Percentiles rank a stretch among this genome's conserved stretches.
These are phyloP conservation scores for Bugula neritina DNA, from an alignment of 2,888 invertebrate species.

Conservation along the genomic window DNA sequence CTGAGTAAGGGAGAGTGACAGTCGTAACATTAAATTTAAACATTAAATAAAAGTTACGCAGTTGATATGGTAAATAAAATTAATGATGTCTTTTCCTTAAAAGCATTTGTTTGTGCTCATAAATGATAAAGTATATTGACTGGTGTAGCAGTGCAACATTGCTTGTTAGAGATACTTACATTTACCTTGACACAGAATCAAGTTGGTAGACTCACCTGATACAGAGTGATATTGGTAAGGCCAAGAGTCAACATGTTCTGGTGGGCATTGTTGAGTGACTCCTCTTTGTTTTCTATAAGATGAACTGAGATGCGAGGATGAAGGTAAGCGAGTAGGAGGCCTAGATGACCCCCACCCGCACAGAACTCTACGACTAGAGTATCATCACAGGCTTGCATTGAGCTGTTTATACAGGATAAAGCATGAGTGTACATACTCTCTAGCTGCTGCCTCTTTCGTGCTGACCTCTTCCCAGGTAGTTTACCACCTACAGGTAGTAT, in stretches of 20 bases:
- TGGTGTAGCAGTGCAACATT: too few species aligned
- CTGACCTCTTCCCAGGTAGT: conserved; percentile 67
- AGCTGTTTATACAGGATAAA: neutral
- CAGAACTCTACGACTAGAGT: conserved; percentile 85
- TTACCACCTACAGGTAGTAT: conserved; percentile 48
- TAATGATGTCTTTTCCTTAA: too few species aligned
- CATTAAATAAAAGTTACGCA: too few species aligned
- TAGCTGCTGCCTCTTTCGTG: conserved; percentile 77
- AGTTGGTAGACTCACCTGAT: conserved; percentile 53
- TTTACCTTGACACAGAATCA: too few species aligned
- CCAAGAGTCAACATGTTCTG: conserved; percentile 64
- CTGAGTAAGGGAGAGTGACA: too few species aligned
- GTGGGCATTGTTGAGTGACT: conserved; percentile 70
- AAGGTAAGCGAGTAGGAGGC: conserved; percentile 73
- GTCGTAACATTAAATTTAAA: too few species aligned
- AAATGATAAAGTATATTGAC: too few species aligned
- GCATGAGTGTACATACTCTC: conserved; percentile 76
- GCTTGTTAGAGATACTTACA: too few species aligned
- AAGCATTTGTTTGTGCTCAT: too few species aligned
- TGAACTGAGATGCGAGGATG: conserved; percentile 71
- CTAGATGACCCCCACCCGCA: conserved; percentile 87
- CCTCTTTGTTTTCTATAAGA: conserved; percentile 84
- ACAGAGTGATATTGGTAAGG: conserved; percentile 68
- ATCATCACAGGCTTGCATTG: conserved; percentile 38
- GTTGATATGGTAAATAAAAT: too few species aligned